Evolutionary conservation across 2,888 invertebrate genomes (phyloP), one percentile per base, ranked within the genome.

Genomic region (Rhimphoctona megacephalus): DNA sequence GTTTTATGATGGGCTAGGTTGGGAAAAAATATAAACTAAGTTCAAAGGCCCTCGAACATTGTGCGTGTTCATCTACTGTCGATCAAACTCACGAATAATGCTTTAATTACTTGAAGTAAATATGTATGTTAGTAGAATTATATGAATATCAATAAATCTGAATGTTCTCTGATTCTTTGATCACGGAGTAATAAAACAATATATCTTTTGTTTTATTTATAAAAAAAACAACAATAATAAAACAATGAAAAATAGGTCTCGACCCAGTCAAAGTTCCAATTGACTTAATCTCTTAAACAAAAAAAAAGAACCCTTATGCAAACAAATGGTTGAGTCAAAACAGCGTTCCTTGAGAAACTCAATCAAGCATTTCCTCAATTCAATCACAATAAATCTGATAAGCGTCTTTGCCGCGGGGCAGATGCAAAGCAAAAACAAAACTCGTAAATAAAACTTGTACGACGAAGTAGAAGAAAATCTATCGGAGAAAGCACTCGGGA

Each of bases 401-500:
- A 77, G 33, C 57, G 57, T 69, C 25, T 57, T 79, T 57, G 14
- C 54, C 17, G 9, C 57, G 52, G 22, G 25, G 36, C 33, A 54
- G n/a, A 79, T 70, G 67, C 69, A 43, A 61, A 43, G 70, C 57
- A 57, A 69, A 70, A 79, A 79, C 70, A 79, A 79, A 19, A 30
- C 69, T 79, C 79, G 69, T 70, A 70, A 79, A 79, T 79, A 79
- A 79, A 79, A 79, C 43, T 54, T 52, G 70, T 52, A 43, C 52
- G 52, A 49, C 54, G 69, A 79, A 79, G 33, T 79, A 33, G 57
- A 43, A 70, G 78, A 78, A 54, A 78, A 78, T 52, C 67, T 30
- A 54, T 67, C 49, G 54, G 36, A 67, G 78, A 36, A 69, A 79
- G 70, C 66, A 79, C 57, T 66, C 66, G 43, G 39, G 36, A 39